These are phyloP conservation scores for Megamerina dolium DNA, from an alignment of 2,888 invertebrate genomes.

Conservation along the genomic window DNA sequence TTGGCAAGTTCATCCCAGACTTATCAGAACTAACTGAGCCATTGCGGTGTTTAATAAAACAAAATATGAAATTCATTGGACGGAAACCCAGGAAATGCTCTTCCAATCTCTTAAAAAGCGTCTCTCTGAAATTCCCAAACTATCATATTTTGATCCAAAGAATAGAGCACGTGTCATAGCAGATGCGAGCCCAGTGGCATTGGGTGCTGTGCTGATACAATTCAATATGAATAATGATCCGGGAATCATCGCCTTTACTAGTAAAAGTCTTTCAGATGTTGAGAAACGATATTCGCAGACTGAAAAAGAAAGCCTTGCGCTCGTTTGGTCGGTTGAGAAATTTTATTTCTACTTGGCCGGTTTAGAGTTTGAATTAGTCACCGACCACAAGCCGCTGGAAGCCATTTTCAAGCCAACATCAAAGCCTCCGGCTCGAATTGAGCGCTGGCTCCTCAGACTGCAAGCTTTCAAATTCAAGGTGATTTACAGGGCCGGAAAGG, in stretches of 20 bases:
- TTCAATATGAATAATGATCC: constrained; percentile 19
- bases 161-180: constrained; percentile 31
- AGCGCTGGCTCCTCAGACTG: too few species aligned
- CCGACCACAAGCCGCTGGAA: too few species aligned
- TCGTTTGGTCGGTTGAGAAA: too few species aligned
- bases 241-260: constrained; percentile 15
- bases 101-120: constrained; percentile 25
- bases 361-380: too few species aligned
- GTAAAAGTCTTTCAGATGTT: constrained; percentile 17
- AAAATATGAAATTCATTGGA: constrained; percentile 31
- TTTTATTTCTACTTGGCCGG: too few species aligned
- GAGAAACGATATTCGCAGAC: constrained; percentile 17
- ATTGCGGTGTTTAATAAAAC: constrained; percentile 29
- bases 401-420: too few species aligned
- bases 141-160: constrained; percentile 32
- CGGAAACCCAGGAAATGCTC: constrained; percentile 24
- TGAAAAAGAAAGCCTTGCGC: too few species aligned
- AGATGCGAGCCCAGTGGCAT: constrained; percentile 36
- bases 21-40: constrained; percentile 26
- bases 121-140: constrained; percentile 17
- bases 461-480: too few species aligned
- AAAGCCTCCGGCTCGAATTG: too few species aligned
- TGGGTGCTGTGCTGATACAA: constrained; percentile 35
- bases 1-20: constrained; percentile 29
- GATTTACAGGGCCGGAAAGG: too few species aligned